phyloP scores from a whole-genome alignment of 2,797 vertebrate species.

The Mus minutoides region DNA sequence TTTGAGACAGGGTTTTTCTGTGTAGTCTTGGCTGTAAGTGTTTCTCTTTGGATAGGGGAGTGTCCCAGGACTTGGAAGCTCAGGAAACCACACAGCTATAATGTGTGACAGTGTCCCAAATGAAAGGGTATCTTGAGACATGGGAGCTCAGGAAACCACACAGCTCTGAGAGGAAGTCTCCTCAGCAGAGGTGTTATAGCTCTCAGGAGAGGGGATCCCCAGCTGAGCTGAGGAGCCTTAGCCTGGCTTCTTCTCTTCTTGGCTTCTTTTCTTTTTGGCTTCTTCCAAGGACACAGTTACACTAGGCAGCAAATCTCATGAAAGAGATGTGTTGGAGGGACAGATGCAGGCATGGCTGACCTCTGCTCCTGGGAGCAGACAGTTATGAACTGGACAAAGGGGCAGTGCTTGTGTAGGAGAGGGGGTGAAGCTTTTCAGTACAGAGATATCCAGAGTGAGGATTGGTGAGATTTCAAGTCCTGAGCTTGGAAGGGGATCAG shows the following conservation, averaged over 20 bases:
- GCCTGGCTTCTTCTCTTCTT: background rate
- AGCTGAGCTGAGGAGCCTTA: background rate
- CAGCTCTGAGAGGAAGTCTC: background rate
- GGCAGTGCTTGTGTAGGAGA: background rate
- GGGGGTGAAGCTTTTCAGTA: background rate
- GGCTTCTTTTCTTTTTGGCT: background rate
- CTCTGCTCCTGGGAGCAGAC: background rate
- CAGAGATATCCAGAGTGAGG: background rate
- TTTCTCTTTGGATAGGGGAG: background rate
- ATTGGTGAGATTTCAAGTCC: background rate
- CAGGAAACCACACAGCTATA: background rate
- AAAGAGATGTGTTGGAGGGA: background rate
- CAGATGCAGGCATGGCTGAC: background rate
- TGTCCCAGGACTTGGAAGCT: background rate
- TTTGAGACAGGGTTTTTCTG: background rate
- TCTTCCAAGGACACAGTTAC: background rate
- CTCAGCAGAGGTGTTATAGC: background rate
- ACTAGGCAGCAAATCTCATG: background rate
- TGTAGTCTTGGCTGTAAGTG: background rate
- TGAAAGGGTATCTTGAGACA: background rate
- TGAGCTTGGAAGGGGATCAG: background rate
- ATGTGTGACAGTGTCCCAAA: background rate
- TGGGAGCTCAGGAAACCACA: background rate
- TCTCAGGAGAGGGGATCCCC: too few relatives aligned
- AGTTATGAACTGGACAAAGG: background rate